phyloP scores from a whole-genome alignment of 2,797 vertebrate species.

The Fratercula arctica region DNA sequence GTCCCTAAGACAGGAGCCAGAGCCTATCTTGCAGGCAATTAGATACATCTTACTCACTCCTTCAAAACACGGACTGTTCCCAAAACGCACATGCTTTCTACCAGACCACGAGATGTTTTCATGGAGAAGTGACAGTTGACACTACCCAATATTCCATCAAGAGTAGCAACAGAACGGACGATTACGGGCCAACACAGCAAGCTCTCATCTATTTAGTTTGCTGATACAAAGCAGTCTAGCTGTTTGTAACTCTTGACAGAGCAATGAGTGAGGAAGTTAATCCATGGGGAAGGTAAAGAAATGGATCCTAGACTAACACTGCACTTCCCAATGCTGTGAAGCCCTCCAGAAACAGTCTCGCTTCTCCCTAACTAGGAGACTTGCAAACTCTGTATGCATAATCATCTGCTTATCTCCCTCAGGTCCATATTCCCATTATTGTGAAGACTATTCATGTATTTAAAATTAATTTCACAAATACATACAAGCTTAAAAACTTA shows the following conservation, averaged over 20 bases:
- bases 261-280: neutral
- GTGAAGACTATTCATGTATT: neutral
- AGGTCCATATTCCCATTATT: fast-evolving
- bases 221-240: neutral
- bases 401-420: neutral
- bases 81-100: neutral
- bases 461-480: neutral
- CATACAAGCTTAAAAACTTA: neutral
- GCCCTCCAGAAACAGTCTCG: neutral
- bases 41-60: neutral
- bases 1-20: neutral
- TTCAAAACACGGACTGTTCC: neutral
- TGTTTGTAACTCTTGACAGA: neutral
- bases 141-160: neutral
- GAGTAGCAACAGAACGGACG: fast-evolving
- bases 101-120: neutral
- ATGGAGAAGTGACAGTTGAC: neutral
- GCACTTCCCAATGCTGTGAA: neutral
- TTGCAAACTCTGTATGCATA: neutral
- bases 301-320: neutral
- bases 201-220: neutral
- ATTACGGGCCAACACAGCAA: neutral
- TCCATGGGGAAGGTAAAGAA: neutral
- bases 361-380: neutral
- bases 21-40: neutral